Percentiles rank a stretch among this genome's conserved stretches.
phyloP scores from a whole-genome alignment of 2,113 vertebrate species.

The Phyllostomus discolor region DNA sequence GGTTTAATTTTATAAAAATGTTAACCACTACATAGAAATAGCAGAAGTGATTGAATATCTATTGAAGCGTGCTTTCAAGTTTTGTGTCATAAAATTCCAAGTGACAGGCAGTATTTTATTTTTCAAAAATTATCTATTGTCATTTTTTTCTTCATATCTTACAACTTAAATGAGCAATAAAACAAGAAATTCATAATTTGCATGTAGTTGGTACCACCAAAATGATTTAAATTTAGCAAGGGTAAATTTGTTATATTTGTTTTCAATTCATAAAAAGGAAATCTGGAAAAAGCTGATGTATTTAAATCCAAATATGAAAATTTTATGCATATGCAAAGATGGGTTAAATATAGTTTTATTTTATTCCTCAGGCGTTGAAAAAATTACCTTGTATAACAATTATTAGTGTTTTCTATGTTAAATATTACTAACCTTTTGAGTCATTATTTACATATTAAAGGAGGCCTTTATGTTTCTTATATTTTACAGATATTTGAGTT shows the following conservation, averaged over 20 bases:
- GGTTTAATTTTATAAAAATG: not conserved
- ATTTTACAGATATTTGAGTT: conserved; percentile 92
- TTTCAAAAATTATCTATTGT: not conserved
- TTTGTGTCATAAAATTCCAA: not conserved
- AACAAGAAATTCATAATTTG: not conserved
- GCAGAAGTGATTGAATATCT: not conserved
- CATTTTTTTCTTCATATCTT: not conserved
- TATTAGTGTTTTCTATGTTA: not conserved
- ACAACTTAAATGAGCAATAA: not conserved
- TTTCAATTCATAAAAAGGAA: not conserved
- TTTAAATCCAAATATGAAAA: not conserved
- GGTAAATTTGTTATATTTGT: not conserved
- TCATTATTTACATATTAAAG: not conserved
- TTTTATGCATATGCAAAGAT: not conserved
- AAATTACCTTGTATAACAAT: not conserved
- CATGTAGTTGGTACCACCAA: not conserved
- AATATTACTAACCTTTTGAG: not conserved
- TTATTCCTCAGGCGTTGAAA: not conserved
- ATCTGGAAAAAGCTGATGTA: not conserved
- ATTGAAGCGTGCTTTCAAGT: not conserved
- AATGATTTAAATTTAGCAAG: not conserved
- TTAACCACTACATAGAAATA: not conserved
- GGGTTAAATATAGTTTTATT: not conserved
- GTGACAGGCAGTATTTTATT: not conserved
- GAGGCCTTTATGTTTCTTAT: conserved; percentile 32